These are phyloP conservation scores for Dendroctonus ponderosae DNA, from an alignment of 1,140 invertebrate genomes.

Conservation along the genomic window DNA sequence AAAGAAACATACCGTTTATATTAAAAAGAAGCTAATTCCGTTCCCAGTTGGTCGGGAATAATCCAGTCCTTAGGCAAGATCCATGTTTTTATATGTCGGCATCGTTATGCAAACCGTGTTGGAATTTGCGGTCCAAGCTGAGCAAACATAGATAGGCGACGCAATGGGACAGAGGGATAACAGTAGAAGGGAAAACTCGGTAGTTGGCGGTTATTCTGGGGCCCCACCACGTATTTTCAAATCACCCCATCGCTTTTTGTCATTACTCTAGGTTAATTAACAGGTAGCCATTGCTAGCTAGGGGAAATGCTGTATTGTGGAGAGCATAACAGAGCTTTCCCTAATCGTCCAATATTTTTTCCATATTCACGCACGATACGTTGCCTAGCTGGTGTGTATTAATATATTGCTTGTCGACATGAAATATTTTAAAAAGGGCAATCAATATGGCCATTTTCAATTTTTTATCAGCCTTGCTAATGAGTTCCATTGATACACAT, in stretches of 20 bases:
- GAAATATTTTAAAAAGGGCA: too few species aligned
- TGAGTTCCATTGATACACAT: too few species aligned
- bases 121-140: slow-evolving; percentile 35
- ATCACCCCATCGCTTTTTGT: slow-evolving; percentile 17
- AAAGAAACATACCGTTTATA: slow-evolving; percentile 9
- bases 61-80: slow-evolving; percentile 11
- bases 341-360: not conserved
- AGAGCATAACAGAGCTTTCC: not conserved
- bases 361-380: not conserved
- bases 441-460: too few species aligned
- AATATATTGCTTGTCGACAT: too few species aligned
- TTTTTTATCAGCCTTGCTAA: too few species aligned
- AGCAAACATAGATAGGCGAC: slow-evolving; percentile 43
- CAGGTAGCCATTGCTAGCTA: slow-evolving; percentile 5
- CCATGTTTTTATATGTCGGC: slow-evolving; percentile 33
- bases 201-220: slow-evolving; percentile 18
- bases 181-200: slow-evolving; percentile 15
- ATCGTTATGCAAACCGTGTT: slow-evolving; percentile 30
- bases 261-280: slow-evolving; percentile 25
- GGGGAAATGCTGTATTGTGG: not conserved
- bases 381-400: too few species aligned
- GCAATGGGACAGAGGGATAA: slow-evolving; percentile 24
- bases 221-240: slow-evolving; percentile 18
- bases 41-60: slow-evolving; percentile 1
- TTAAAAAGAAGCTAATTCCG: slow-evolving; percentile 13